These are phyloP conservation scores for Gorsachius goisagi DNA, from an alignment of 2,113 vertebrate species.

Conservation along the genomic window DNA sequence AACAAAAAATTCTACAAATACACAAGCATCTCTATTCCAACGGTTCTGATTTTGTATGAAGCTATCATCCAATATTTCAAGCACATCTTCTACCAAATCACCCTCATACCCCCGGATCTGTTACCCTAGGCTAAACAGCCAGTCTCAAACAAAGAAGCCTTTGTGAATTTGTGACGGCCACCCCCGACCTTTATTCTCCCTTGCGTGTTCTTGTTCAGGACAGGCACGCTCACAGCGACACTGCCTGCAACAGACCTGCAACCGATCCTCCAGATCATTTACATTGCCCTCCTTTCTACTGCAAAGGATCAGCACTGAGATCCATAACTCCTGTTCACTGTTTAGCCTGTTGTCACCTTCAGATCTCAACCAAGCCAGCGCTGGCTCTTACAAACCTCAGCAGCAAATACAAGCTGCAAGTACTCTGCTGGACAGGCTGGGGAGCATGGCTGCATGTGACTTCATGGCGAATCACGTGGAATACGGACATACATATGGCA, in stretches of 20 bases:
- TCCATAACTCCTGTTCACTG: not conserved
- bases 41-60: not conserved
- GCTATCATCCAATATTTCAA: not conserved
- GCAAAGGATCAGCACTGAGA: not conserved
- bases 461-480: not conserved
- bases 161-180: not conserved
- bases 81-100: not conserved
- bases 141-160: not conserved
- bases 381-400: not conserved
- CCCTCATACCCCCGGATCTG: not conserved
- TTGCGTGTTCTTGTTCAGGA: not conserved
- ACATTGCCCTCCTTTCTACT: not conserved
- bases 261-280: not conserved
- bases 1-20: not conserved
- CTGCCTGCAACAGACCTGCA: not conserved
- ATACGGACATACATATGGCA: fast-evolving
- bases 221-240: not conserved
- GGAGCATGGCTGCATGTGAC: not conserved
- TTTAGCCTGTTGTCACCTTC: not conserved
- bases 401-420: not conserved
- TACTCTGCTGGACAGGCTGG: not conserved
- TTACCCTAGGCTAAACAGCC: not conserved
- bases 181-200: not conserved
- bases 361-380: not conserved
- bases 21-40: not conserved